Evolutionary conservation across 35 echinoderm and acorn worm species (phyloP), one percentile per base, ranked within the genome.

Genomic region (Nesometra sesokonis): DNA sequence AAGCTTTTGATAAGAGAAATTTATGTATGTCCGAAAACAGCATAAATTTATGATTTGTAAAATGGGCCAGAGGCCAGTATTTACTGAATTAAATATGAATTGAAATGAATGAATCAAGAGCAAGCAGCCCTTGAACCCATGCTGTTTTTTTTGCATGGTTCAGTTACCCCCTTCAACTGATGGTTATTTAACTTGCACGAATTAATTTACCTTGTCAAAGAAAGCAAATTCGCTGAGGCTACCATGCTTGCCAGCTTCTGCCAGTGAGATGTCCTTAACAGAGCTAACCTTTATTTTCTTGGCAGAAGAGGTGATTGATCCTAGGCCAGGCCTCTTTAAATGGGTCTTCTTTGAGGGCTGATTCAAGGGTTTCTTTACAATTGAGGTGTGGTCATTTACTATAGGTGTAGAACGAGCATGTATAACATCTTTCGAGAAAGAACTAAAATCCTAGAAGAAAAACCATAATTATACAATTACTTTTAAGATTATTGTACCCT

Each of bases 201-300:
- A 43, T 7, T 43, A 43, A 7, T 88, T 86, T 82, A 99, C 96
- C 93, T 99, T 99, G 43, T 99, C 96, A 89, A 99, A 99, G 93
- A 99, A 99, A 23, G 93, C 90, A 88, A 99, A 99, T 78, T 99
- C 96, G 78, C 92, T 99, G 11, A 99, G 93, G 30, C 89, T 94
- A 11, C 96, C 96, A 80, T 94, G 90, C 82, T 99, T 99, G 47
- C 96, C 88, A n/a, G 96, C 92, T 86, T 99, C 96, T 37, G 87
- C 87, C 86, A 99, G 82, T 35, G 92, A 94, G 0, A 93, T 88
- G 29, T 93, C 96, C 47, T 99, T 93, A 27, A 82, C 87, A 29
- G 96, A 88, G 0, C 89, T 90, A 77, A 84, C 79, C 84, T 99
- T 99, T 30, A 88, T 86, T 91, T 99, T 99, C 96, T 93, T 93